A percentile compares a stretch with the other conserved stretches of the same genome.
These are phyloP conservation scores for Sinohyriopsis cumingii DNA, from an alignment of 2,888 invertebrate genomes.

Conservation along the genomic window DNA sequence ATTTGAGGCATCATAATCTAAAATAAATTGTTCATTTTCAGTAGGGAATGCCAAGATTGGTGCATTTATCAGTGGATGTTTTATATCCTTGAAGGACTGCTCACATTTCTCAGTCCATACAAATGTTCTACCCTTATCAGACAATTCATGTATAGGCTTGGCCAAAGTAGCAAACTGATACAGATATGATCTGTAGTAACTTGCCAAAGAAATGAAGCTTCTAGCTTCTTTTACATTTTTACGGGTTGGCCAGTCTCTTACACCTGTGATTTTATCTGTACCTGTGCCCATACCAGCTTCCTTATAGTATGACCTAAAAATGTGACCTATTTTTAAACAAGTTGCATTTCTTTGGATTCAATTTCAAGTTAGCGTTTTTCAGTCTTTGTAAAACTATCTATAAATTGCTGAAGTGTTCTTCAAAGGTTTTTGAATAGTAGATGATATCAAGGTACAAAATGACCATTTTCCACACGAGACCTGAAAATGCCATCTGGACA, in stretches of 20 bases:
- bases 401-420: conserved; percentile 9
- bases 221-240: too few species aligned
- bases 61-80: too few species aligned
- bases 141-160: too few species aligned
- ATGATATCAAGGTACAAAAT: conserved; percentile 29
- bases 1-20: background rate
- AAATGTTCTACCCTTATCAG: too few species aligned
- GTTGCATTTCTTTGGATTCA: conserved; percentile 1
- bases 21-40: too few species aligned
- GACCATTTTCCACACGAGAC: conserved; percentile 19
- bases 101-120: too few species aligned
- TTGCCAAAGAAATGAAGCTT: too few species aligned
- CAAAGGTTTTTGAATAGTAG: conserved; percentile 19
- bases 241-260: background rate
- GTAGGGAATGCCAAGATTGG: too few species aligned
- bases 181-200: too few species aligned
- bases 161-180: too few species aligned
- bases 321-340: conserved; percentile 3
- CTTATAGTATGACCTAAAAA: conserved; percentile 16
- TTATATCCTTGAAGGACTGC: too few species aligned
- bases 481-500: conserved; percentile 18
- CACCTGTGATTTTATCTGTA: conserved; percentile 7
- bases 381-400: background rate
- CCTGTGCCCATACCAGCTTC: conserved; percentile 11
- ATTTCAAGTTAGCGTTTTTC: background rate